Base-by-base conservation (phyloP, 2,113 vertebrate genomes). In the Gymnocephalus cernua region DNA sequence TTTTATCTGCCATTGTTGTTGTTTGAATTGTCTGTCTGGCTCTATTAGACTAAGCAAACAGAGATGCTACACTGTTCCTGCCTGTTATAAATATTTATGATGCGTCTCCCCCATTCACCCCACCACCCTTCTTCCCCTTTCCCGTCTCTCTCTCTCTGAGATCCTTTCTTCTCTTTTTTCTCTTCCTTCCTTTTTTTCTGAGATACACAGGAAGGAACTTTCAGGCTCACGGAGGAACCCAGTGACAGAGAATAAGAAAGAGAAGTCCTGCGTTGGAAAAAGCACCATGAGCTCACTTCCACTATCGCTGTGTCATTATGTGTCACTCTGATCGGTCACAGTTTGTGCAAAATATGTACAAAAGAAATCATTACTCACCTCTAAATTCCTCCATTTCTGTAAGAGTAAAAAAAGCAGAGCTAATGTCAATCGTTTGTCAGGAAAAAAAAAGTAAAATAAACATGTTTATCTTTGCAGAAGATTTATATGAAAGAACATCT, bases 31-130 rank as follows among this genome's bases (percentile, higher is more conserved):
- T 85, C 80, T 64, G 83, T 82, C 86, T 77, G 82, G 77, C 69
- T 81, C 75, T 29, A 80, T 89, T 71, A 88, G 87, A 84, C 91
- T 84, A 86, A 92, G 80, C 88, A 90, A 93, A 93, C 86, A 91
- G 89, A 90, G 92, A 88, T 86, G 84, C 86, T 71, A 6, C 81
- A 71, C 74, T 78, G 78, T 80, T 84, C 64, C 61, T 61, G 80
- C 29, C 68, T 2, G 79, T 83, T 82, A 88, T 94, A 92, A 93
- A 93, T 94, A 94, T 95, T 92, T 93, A 93, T 90, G 85, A 88
- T 51, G 71, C 35, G 53, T 84, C 79, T 76, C 69, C 83, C 48
- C 48, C 74, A 79, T 79, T 82, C 79, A 79, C 35, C 58, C 66
- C 58, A 16, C 61, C 21, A 63, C 35, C 78, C 51, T 25, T 69